Percentiles rank a stretch among this genome's conserved stretches.
phyloP scores from a whole-genome alignment of 1,140 invertebrate genomes.

The Drosophila navojoa region DNA sequence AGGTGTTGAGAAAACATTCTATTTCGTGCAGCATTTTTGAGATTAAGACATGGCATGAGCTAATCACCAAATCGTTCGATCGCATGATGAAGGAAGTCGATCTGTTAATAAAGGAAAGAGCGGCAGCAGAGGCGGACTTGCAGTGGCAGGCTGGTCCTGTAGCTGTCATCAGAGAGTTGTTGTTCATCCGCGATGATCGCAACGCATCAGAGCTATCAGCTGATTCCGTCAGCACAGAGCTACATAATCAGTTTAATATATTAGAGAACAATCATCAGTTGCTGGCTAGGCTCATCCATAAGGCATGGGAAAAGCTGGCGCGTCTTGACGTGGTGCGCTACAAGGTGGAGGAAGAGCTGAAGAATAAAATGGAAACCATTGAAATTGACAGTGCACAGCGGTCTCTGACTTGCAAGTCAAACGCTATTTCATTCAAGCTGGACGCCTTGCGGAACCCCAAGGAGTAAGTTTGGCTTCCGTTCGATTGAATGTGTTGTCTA shows the following conservation, averaged over 20 bases:
- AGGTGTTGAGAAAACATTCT: too few species aligned
- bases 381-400: conserved; percentile 92
- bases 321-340: conserved; percentile 91
- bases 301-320: conserved; percentile 93
- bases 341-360: conserved; percentile 89
- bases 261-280: conserved; percentile 90
- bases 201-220: conserved; percentile 89
- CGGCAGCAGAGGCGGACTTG: conserved; percentile 89
- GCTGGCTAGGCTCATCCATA: conserved; percentile 89
- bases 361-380: conserved; percentile 91
- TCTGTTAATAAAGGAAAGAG: too few species aligned
- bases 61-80: too few species aligned
- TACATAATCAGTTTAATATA: conserved; percentile 91
- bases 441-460: conserved; percentile 90
- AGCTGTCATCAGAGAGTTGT: conserved; percentile 89
- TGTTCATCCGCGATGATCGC: conserved; percentile 91
- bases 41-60: too few species aligned
- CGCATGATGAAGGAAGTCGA: too few species aligned
- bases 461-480: conserved; percentile 85
- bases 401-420: conserved; percentile 89
- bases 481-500: too few species aligned
- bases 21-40: too few species aligned
- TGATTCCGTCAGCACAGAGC: conserved; percentile 88
- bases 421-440: conserved; percentile 91
- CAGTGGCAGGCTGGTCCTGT: conserved; percentile 90